Percentiles rank a stretch among this genome's conserved stretches.
Evolutionary conservation across 2,888 invertebrate species (phyloP).

Genomic region (Eremobia ochroleuca): DNA sequence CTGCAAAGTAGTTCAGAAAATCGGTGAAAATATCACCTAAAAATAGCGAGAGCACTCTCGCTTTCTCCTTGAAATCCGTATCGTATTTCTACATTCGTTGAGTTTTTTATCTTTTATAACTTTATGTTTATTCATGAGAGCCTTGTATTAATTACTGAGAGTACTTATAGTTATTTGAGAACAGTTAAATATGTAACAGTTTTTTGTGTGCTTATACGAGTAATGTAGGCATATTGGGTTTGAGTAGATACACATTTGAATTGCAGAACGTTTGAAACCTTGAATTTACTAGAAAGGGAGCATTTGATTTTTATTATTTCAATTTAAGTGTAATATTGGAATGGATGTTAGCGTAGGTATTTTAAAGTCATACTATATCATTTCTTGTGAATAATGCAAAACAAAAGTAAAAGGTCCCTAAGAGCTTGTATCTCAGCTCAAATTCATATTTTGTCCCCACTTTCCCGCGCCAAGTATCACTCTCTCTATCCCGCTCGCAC

Average conservation of each 20-base stretch:
- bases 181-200: background rate
- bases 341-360: background rate
- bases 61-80: constrained; percentile 13
- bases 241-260: constrained; percentile 10
- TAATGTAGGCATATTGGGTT: background rate
- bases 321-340: background rate
- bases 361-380: background rate
- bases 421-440: background rate
- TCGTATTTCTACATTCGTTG: constrained; percentile 15
- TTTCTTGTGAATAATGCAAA: background rate
- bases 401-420: background rate
- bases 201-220: constrained; percentile 7
- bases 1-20: background rate
- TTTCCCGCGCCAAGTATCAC: background rate
- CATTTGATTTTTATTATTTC: background rate
- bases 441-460: background rate
- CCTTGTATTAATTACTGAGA: constrained; percentile 32
- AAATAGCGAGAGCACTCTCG: background rate
- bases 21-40: constrained; percentile 2
- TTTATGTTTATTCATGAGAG: constrained; percentile 28
- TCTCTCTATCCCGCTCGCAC: background rate
- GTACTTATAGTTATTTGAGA: constrained; percentile 5
- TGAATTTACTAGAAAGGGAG: background rate
- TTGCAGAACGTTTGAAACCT: constrained; percentile 9
- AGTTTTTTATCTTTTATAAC: constrained; percentile 22